These are phyloP conservation scores for Lypha dubia DNA, from an alignment of 2,888 invertebrate genomes.

Conservation along the genomic window DNA sequence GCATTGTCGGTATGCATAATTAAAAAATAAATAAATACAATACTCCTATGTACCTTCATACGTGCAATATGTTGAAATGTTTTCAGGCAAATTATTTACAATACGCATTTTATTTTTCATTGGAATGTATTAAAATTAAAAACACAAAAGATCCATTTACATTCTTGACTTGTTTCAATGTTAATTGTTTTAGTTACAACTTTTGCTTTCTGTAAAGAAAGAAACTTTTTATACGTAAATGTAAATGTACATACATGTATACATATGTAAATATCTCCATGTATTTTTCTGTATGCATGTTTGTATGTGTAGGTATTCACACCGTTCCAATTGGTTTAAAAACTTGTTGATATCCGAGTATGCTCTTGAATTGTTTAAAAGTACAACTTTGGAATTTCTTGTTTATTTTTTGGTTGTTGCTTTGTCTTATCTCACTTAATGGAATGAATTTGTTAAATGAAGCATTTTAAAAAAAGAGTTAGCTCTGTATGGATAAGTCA, in stretches of 20 bases:
- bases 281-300: background rate
- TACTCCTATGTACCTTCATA: too few relatives aligned
- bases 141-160: too few relatives aligned
- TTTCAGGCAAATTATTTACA: too few relatives aligned
- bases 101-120: too few relatives aligned
- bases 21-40: too few relatives aligned
- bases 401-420: constrained; percentile 6
- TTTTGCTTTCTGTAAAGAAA: constrained; percentile 11
- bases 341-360: constrained; percentile 50
- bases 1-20: too few relatives aligned
- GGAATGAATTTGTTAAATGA: constrained; percentile 40
- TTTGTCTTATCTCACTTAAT: constrained; percentile 51
- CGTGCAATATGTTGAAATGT: background rate
- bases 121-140: background rate
- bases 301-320: background rate
- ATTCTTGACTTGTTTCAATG: background rate
- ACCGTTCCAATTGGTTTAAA: constrained; percentile 3
- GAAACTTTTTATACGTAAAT: background rate
- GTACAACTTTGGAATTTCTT: constrained; percentile 3
- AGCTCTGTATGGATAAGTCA: background rate
- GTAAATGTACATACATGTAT: background rate
- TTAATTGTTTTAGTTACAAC: background rate
- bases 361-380: constrained; percentile 27
- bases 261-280: background rate
- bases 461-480: constrained; percentile 31